Evolutionary conservation across 1,140 invertebrate genomes (phyloP).

Genomic region (Bursaphelenchus mucronatus): DNA sequence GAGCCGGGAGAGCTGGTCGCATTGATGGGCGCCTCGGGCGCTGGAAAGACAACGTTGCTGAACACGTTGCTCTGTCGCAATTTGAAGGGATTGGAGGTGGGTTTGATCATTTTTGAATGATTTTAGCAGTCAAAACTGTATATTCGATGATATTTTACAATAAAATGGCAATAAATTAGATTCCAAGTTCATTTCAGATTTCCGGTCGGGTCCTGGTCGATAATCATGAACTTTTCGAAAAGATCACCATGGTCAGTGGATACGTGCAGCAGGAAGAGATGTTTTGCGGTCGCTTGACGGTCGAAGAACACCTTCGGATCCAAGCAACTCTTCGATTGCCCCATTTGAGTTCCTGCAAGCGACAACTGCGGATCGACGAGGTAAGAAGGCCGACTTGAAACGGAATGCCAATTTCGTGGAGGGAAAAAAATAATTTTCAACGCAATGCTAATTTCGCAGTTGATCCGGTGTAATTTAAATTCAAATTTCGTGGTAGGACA

Average conservation of each 20-base stretch:
- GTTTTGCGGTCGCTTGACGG: conserved; percentile 66
- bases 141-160: conserved; percentile 51
- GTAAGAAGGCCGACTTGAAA: conserved; percentile 19
- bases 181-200: no score
- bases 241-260: conserved; percentile 63
- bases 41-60: conserved; percentile 60
- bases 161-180: conserved; percentile 44
- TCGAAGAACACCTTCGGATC: conserved; percentile 66
- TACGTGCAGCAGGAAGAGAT: conserved; percentile 68
- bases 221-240: conserved; percentile 38
- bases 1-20: conserved; percentile 58
- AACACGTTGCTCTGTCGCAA: conserved; percentile 56
- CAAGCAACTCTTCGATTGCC: conserved; percentile 62
- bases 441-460: no score
- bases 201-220: conserved; percentile 50
- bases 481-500: no score
- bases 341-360: conserved; percentile 22
- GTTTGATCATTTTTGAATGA: no score
- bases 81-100: conserved; percentile 50
- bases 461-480: no score
- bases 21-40: conserved; percentile 60
- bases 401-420: no score
- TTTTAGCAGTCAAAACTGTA: conserved; percentile 41
- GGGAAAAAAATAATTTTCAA: no score
- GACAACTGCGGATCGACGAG: conserved; percentile 31